phyloP scores from a whole-genome alignment of 92 coral and sea anemone species.

The Umimayanthus kanabou region DNA sequence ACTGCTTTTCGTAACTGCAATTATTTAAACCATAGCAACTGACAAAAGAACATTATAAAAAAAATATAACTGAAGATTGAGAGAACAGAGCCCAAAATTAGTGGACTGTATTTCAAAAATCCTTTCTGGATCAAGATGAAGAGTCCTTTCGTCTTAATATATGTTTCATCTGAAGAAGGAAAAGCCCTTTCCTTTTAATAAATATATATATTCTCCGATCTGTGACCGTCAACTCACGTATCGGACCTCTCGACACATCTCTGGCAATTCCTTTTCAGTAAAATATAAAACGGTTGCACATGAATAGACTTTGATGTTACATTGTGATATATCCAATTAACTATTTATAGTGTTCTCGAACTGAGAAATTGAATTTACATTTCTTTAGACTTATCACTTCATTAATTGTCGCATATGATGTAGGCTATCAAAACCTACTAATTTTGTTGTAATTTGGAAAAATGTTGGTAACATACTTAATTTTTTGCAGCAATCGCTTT shows the following conservation, averaged over 20 bases:
- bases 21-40: not conserved
- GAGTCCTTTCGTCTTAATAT: not conserved
- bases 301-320: conserved; percentile 18
- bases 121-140: no score
- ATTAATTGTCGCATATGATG: not conserved
- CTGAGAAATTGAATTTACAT: not conserved
- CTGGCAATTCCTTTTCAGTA: not conserved
- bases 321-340: conserved; percentile 6
- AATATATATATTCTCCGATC: no score
- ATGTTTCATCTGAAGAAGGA: not conserved
- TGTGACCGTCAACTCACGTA: not conserved
- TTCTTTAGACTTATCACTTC: not conserved
- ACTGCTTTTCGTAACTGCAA: conserved; percentile 11
- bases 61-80: not conserved
- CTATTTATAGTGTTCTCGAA: conserved; percentile 2
- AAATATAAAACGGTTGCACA: not conserved
- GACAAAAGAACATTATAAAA: conserved; percentile 9
- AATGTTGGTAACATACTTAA: not conserved
- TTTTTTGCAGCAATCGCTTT: not conserved
- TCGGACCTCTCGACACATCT: not conserved
- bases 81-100: not conserved
- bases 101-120: not conserved
- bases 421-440: not conserved
- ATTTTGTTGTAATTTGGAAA: not conserved
- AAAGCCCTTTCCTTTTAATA: not conserved